These are phyloP conservation scores for Pristionchus arcanus DNA, from an alignment of 2,888 invertebrate species.

Conservation along the genomic window DNA sequence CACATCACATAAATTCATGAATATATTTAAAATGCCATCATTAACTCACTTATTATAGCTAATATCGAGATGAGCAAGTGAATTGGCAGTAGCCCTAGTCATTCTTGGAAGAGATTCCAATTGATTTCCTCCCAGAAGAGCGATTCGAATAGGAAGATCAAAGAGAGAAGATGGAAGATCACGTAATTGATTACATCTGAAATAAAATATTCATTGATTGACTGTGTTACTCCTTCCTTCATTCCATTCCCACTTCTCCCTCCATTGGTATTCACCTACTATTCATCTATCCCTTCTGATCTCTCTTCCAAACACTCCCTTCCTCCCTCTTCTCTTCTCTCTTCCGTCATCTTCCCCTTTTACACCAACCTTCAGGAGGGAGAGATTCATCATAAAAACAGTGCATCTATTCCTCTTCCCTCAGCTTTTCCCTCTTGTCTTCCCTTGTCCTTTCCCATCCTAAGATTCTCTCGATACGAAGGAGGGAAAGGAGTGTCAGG, in stretches of 20 bases:
- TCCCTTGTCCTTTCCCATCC: slow-evolving; percentile 6
- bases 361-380: neutral
- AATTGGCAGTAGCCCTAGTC: neutral
- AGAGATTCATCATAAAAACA: slow-evolving; percentile 21
- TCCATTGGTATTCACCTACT: neutral
- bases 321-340: neutral
- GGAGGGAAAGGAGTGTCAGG: slow-evolving; percentile 13
- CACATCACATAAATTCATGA: neutral
- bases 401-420: neutral
- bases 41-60: slow-evolving; percentile 47
- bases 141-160: slow-evolving; percentile 36
- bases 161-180: slow-evolving; percentile 49
- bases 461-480: slow-evolving; percentile 12
- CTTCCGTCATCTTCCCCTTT: slow-evolving; percentile 35
- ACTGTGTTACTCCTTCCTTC: neutral
- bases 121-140: slow-evolving; percentile 40
- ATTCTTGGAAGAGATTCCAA: slow-evolving; percentile 38
- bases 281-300: slow-evolving; percentile 24
- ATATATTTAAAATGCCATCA: neutral
- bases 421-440: neutral
- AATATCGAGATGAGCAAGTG: slow-evolving; percentile 44
- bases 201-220: neutral
- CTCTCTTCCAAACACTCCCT: slow-evolving; percentile 23
- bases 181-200: slow-evolving; percentile 51
- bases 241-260: neutral